Base-by-base conservation (phyloP, 1,140 invertebrate species). In the Oedothorax gibbosus region DNA sequence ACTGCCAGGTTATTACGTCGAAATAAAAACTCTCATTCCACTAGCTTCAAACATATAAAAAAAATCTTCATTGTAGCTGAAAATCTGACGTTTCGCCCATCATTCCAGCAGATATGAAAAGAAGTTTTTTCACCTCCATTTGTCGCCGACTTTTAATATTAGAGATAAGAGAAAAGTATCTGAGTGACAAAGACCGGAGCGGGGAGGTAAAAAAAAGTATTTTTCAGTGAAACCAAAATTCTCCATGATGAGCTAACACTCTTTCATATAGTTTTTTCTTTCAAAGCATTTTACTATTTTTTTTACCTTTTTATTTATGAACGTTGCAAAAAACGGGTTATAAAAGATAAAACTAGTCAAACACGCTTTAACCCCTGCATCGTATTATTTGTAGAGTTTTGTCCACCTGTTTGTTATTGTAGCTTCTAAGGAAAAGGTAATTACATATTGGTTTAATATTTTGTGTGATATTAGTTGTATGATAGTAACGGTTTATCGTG, bases 131-230 rank as follows among this genome's bases (percentile, higher is more conserved):
- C 8, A 21, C 71, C 12, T 12, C 7, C 54, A 14, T 75, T 75
- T 66, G 49, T n/a, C 8, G 18, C 51, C 11, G 72, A 57, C 54
- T 75, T 75, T 75, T 75, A 75, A 75, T 75, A 75, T 75, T 35
- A n/a, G 20, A 75, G 53, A 35, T 57, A 75, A 57, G 53, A 60
- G 20, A 20, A 2, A 8, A 35, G 54, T 6, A 57, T 57, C 11
- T 21, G 54, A 57, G 20, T 21, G 72, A 60, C 72, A 75, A 75
- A 75, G 20, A 21, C 21, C 20, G 12, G 51, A 12, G 65, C 7
- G 21, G 2, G 21, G 15, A 10, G 7, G 49, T 15, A 11, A 53
- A 18, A 15, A 57, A 49, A 75, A 57, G 54, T 75, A 57, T 57
- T 72, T 21, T 14, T 35, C 11, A 18, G 35, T 35, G 15, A 71